A percentile compares a stretch with the other conserved stretches of the same genome.
Evolutionary conservation across 23 tunicate species (phyloP).

Genomic region (Phallusia fumigata): DNA sequence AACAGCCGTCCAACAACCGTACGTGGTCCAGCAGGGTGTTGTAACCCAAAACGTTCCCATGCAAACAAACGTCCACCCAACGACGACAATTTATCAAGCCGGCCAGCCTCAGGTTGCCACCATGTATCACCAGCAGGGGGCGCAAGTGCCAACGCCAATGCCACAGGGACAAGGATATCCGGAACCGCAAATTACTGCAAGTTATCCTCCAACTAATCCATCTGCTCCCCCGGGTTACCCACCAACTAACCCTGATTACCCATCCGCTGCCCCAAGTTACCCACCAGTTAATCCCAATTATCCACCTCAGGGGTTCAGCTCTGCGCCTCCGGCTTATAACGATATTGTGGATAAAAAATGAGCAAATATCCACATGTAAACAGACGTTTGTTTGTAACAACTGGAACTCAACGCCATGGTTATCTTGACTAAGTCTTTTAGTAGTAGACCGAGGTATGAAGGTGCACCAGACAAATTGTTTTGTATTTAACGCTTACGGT

Average conservation of each 20-base stretch:
- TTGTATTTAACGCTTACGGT: too few relatives aligned
- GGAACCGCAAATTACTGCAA: neutral
- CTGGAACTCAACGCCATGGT: too few relatives aligned
- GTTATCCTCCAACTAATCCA: neutral
- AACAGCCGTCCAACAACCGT: neutral
- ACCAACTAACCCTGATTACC: neutral
- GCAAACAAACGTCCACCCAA: slow-evolving; percentile 1
- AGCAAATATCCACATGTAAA: too few relatives aligned
- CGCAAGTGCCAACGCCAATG: neutral
- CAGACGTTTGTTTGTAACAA: too few relatives aligned
- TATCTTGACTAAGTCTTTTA: too few relatives aligned
- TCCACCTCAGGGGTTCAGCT: neutral
- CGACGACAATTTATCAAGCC: neutral
- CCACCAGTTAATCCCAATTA: neutral
- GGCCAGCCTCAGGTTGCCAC: neutral
- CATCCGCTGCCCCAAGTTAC: neutral
- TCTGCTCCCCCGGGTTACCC: neutral
- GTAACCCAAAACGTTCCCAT: neutral
- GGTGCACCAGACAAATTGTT: too few relatives aligned
- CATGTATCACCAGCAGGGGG: neutral
- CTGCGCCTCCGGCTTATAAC: neutral
- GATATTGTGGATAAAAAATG: neutral
- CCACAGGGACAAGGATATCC: neutral
- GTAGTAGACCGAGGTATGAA: too few relatives aligned
- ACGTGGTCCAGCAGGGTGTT: neutral